These are phyloP conservation scores for Gorsachius magnificus DNA, from an alignment of 2,797 vertebrate genomes.

Conservation along the genomic window DNA sequence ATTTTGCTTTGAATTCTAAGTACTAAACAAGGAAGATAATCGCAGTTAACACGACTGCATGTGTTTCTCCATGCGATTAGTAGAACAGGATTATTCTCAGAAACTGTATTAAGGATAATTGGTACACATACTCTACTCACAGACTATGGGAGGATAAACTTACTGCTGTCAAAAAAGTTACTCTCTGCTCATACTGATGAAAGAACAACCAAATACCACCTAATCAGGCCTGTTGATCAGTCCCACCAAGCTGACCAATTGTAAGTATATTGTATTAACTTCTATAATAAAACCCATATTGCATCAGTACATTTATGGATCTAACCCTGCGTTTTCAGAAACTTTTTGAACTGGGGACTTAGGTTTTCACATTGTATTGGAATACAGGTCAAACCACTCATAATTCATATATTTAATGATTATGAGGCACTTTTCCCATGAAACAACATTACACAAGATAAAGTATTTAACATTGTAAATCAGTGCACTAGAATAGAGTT, in stretches of 20 bases:
- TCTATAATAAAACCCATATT: rapidly evolving
- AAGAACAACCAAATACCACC: neutral
- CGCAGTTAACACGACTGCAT: neutral
- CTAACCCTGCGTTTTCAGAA: neutral
- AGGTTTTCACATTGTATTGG: neutral
- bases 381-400: neutral
- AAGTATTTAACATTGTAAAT: neutral
- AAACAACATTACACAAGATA: neutral
- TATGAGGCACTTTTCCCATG: neutral
- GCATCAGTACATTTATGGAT: neutral
- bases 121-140: neutral
- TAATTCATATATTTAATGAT: neutral
- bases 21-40: neutral
- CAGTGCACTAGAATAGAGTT: neutral
- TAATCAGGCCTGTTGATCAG: neutral
- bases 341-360: neutral
- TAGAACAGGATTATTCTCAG: neutral
- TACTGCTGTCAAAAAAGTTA: neutral
- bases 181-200: neutral
- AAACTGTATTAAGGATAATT: neutral
- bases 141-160: neutral
- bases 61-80: neutral
- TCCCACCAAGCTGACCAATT: neutral
- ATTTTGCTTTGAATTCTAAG: neutral
- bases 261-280: neutral